A percentile compares a stretch with the other conserved stretches of the same genome.
These are phyloP conservation scores for Nannoperca australis DNA, from an alignment of 2,797 vertebrate species.

Conservation along the genomic window DNA sequence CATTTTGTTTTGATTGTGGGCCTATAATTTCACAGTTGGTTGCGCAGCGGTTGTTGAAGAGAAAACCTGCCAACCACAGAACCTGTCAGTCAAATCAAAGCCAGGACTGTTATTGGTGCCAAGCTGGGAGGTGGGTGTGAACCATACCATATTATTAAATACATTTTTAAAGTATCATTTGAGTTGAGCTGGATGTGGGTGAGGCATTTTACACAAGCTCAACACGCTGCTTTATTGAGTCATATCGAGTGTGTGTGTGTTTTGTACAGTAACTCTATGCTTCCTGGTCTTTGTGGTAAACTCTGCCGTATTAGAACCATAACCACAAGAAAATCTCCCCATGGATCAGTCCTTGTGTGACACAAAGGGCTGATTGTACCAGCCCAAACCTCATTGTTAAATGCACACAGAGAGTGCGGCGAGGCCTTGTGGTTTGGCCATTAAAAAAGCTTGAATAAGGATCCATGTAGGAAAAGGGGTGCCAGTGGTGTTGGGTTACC, in stretches of 20 bases:
- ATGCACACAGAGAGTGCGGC: slow-evolving; percentile 63
- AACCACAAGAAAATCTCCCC: slow-evolving; percentile 82
- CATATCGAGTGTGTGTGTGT: slow-evolving; percentile 34
- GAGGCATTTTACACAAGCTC: slow-evolving; percentile 61
- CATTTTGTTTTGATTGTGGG: slow-evolving; percentile 69
- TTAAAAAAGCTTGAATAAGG: slow-evolving; percentile 46
- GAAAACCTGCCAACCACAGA: slow-evolving; percentile 67
- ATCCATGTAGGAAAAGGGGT: slow-evolving; percentile 45
- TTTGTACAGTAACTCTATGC: slow-evolving; percentile 59
- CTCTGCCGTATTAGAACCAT: slow-evolving; percentile 76
- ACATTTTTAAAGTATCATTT: slow-evolving; percentile 54
- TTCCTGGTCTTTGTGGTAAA: slow-evolving; percentile 75
- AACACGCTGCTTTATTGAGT: slow-evolving; percentile 53
- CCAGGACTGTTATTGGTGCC: slow-evolving; percentile 58
- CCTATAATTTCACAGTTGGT: slow-evolving; percentile 71
- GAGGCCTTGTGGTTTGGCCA: slow-evolving; percentile 69
- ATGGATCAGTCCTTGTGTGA: slow-evolving; percentile 73
- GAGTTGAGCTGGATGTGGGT: slow-evolving; percentile 50
- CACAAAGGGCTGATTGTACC: slow-evolving; percentile 82
- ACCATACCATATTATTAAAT: slow-evolving; percentile 52
- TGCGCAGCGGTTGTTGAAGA: slow-evolving; percentile 58
- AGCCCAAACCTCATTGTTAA: slow-evolving; percentile 79
- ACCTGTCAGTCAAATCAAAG: slow-evolving; percentile 69
- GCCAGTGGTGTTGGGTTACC: slow-evolving; percentile 60
- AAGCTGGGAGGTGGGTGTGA: slow-evolving; percentile 54